Evolutionary conservation across 2,113 vertebrate genomes (phyloP).

Genomic region (Geococcyx californianus): DNA sequence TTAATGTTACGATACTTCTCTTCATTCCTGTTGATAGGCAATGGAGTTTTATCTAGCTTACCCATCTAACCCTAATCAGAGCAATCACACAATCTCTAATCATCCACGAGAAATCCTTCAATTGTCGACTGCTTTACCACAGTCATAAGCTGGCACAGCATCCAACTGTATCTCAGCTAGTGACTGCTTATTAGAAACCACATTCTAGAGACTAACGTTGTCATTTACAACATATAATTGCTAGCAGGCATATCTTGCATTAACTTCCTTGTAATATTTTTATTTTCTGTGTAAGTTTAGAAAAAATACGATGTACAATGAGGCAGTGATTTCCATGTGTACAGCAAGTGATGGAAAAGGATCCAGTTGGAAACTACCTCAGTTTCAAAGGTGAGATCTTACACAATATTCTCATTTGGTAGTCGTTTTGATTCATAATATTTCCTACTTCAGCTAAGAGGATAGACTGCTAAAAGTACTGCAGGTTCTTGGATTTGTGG

Average conservation of each 20-base stretch:
- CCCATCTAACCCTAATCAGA: neutral
- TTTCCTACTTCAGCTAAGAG: neutral
- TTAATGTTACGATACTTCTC: neutral
- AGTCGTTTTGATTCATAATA: neutral
- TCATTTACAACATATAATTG: neutral
- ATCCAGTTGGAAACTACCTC: neutral
- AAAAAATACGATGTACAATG: neutral
- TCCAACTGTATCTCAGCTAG: neutral
- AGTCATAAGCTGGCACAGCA: rapidly evolving
- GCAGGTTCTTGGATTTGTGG: too few species aligned
- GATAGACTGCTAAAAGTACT: neutral
- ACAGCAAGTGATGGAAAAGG: neutral
- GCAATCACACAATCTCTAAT: neutral
- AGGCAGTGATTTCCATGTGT: neutral
- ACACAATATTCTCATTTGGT: neutral
- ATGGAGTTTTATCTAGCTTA: neutral
- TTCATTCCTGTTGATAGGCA: neutral
- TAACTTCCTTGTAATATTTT: neutral
- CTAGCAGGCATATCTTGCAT: neutral
- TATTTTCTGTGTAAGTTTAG: neutral
- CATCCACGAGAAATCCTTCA: neutral
- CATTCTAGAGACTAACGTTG: neutral
- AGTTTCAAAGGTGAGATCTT: neutral
- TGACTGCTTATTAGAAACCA: neutral
- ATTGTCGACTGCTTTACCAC: neutral